Conservation (phyloP, 2,888 invertebrate species). For the Cremastinae sp. region DNA sequence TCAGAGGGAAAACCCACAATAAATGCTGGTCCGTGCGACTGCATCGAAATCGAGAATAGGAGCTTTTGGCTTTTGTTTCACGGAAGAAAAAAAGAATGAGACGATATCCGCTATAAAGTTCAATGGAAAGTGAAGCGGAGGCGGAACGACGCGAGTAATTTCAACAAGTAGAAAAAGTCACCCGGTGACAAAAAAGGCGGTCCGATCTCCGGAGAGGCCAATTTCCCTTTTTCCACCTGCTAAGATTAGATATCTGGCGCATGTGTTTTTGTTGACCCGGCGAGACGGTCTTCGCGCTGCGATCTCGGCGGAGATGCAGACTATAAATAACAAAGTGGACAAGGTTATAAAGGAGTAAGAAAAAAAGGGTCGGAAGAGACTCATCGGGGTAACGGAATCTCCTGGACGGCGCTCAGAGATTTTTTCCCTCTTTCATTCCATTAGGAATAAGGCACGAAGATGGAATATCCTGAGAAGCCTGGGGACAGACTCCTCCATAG, state of each 20-base stretch:
- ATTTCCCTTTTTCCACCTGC: slow-evolving; percentile 62
- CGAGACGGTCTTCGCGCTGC: slow-evolving; percentile 25
- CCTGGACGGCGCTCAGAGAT: slow-evolving; percentile 65
- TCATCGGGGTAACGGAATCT: slow-evolving; percentile 57
- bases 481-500: slow-evolving; percentile 16
- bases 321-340: slow-evolving; percentile 71
- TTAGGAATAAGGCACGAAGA: slow-evolving; percentile 61
- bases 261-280: slow-evolving; percentile 58
- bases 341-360: too few relatives aligned
- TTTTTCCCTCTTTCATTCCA: slow-evolving; percentile 66
- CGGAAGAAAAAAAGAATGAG: slow-evolving; percentile 12
- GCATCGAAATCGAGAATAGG: too few relatives aligned
- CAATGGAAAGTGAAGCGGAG: background rate
- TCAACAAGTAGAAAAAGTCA: slow-evolving; percentile 23
- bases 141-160: slow-evolving; percentile 41
- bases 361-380: too few relatives aligned
- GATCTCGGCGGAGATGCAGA: slow-evolving; percentile 43
- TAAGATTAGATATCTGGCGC: slow-evolving; percentile 37
- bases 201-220: slow-evolving; percentile 28
- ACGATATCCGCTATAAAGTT: slow-evolving; percentile 12
- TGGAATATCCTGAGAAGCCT: slow-evolving; percentile 55
- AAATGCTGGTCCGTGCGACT: too few relatives aligned
- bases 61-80: too few relatives aligned
- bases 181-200: slow-evolving; percentile 23
- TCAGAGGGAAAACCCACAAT: too few relatives aligned